Evolutionary conservation across 2,888 invertebrate genomes (phyloP).

Genomic region (Pteria penguin): DNA sequence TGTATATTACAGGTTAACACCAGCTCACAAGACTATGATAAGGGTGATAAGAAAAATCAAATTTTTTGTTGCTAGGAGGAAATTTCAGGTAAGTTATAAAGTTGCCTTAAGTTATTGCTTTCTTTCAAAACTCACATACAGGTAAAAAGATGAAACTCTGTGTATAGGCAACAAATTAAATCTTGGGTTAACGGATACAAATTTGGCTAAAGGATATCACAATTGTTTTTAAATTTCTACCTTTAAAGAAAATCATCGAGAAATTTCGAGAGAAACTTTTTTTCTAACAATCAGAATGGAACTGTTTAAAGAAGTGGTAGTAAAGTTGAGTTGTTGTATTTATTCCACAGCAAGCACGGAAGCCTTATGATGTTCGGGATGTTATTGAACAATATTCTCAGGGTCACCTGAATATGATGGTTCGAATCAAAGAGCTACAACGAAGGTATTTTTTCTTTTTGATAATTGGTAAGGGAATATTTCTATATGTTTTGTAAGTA

Average conservation of each 20-base stretch:
- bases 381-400: conserved; percentile 93
- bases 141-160: no score
- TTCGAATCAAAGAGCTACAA: conserved; percentile 87
- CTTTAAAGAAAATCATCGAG: neutral
- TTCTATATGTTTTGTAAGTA: neutral
- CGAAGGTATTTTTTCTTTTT: conserved; percentile 79
- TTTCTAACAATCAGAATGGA: neutral
- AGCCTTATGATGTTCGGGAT: conserved; percentile 91
- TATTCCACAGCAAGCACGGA: conserved; percentile 88
- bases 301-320: neutral
- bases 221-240: no score
- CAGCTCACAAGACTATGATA: conserved; percentile 88
- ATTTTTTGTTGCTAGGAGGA: conserved; percentile 88
- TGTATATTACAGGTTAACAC: conserved; percentile 84
- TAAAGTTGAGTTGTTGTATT: neutral
- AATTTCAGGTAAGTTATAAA: conserved; percentile 83
- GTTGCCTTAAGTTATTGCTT: no score
- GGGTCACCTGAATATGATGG: conserved; percentile 93
- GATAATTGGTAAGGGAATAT: no score
- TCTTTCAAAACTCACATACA: no score
- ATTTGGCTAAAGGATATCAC: no score
- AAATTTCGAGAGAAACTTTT: neutral
- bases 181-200: no score
- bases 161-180: no score
- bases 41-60: conserved; percentile 89